A percentile compares a stretch with the other conserved stretches of the same genome.
These are phyloP conservation scores for Oxyura jamaicensis DNA, from an alignment of 2,113 vertebrate genomes.

Conservation along the genomic window DNA sequence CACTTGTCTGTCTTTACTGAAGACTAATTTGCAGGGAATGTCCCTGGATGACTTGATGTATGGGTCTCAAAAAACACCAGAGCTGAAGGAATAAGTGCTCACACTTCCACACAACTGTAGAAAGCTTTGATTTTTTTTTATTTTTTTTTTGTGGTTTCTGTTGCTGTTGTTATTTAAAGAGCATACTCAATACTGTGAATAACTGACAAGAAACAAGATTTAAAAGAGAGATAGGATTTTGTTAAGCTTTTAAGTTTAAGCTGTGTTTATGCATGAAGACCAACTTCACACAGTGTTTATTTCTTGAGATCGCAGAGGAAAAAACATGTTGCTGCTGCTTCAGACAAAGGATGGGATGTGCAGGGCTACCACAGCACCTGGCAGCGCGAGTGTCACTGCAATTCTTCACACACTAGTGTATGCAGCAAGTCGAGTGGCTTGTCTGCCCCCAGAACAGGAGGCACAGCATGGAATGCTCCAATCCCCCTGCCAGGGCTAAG, in stretches of 20 bases:
- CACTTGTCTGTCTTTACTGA: neutral
- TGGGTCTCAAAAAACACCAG: neutral
- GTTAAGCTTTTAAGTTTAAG: slow-evolving; percentile 6
- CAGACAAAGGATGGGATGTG: neutral
- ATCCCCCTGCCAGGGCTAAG: neutral
- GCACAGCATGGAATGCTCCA: neutral
- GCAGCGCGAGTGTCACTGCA: neutral
- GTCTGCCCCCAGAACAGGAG: neutral
- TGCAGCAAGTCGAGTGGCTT: neutral
- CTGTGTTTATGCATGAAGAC: neutral
- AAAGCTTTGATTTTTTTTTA: neutral
- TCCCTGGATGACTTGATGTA: neutral
- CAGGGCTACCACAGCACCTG: neutral
- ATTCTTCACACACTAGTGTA: neutral
- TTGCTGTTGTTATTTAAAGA: neutral
- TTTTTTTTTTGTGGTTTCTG: neutral
- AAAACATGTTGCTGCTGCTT: neutral
- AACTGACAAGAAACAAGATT: neutral
- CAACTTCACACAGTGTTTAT: neutral
- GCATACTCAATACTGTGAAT: neutral
- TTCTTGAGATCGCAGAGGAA: slow-evolving; percentile 5
- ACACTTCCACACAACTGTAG: neutral
- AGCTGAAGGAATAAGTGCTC: neutral
- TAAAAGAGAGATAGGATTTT: neutral
- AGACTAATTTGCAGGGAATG: neutral